Base-by-base conservation (phyloP, 1,140 invertebrate species). In the Muscidifurax raptorellus region DNA sequence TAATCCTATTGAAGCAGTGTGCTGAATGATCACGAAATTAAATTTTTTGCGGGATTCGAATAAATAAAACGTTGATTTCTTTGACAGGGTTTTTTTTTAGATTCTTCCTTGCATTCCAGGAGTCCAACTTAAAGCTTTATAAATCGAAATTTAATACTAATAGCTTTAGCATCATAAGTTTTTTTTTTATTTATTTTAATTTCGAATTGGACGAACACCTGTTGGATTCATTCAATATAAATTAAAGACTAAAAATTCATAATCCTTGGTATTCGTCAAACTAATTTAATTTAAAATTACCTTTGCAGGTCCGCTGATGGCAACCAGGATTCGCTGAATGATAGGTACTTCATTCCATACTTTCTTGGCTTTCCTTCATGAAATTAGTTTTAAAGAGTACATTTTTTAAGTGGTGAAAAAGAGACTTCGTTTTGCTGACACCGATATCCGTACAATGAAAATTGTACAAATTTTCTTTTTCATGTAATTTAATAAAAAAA, bases 281-380 rank as follows among this genome's bases (percentile, higher is more conserved):
- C 25, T 67, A 71, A 59, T 77, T 77, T 80, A 71, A 85, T 78
- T 59, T 71, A 89, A 90, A 88, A 88, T 88, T 87, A 86, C 88
- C 81, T 92, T 93, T 93, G 80, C 92, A 93, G 92, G 89, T 92
- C 91, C 36, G 87, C 87, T 69, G 88, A 88, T 80, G 89, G 88
- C 88, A 91, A 89, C 86, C 91, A 91, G 89, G 92, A 93, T 82
- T 90, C 90, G 74, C 89, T 93, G 84, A 92, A 93, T 83, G 91
- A 93, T 90, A 93, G 92, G 92, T 93, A 91, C 86, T 88, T 87
- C 85, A 85, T 89, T 88, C 88, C 59, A 87, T 86, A 89, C 85
- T 88, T 85, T 85, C 66, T 85, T 87, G 85, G 40, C 82, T 88
- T 88, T 86, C 76, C 47, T 86, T 75, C 69, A 86, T 83, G 80